Evolutionary conservation across 2,113 vertebrate species (phyloP).

Genomic region (Passer domesticus): DNA sequence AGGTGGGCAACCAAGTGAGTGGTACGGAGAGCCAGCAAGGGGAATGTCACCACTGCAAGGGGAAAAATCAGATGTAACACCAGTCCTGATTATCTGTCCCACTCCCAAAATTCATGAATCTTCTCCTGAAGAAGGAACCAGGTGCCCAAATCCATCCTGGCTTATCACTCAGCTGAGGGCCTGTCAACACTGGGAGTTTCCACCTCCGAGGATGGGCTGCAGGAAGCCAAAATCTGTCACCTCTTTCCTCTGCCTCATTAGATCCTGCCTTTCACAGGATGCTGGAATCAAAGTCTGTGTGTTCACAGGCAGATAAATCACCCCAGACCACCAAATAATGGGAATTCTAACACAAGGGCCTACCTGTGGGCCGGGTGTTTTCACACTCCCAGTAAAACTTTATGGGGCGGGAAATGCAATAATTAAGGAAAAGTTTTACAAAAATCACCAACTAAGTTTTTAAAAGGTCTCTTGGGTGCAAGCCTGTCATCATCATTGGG

Average conservation of each 20-base stretch:
- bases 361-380: not conserved
- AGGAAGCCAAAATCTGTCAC: constrained; percentile 68
- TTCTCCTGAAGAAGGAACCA: constrained; percentile 3
- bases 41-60: accelerated
- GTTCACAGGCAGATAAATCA: not conserved
- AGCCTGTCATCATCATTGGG: not conserved
- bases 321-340: constrained; percentile 27
- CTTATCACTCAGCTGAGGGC: constrained; percentile 55
- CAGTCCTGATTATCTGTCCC: not conserved
- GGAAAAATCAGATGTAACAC: not conserved
- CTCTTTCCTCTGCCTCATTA: constrained; percentile 59
- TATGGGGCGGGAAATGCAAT: accelerated
- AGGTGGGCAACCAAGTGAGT: not conserved
- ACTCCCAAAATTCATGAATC: not conserved
- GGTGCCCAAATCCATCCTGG: not conserved
- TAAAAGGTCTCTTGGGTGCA: not conserved
- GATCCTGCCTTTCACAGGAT: constrained; percentile 63
- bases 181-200: constrained; percentile 59
- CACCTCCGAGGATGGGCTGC: constrained; percentile 34
- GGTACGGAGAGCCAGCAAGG: not conserved
- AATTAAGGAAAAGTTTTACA: not conserved
- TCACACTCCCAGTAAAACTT: not conserved
- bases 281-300: not conserved
- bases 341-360: not conserved
- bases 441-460: not conserved